Evolutionary conservation across 2,113 vertebrate species (phyloP), one percentile per base, ranked within the genome.

Genomic region (Passer montanus): DNA sequence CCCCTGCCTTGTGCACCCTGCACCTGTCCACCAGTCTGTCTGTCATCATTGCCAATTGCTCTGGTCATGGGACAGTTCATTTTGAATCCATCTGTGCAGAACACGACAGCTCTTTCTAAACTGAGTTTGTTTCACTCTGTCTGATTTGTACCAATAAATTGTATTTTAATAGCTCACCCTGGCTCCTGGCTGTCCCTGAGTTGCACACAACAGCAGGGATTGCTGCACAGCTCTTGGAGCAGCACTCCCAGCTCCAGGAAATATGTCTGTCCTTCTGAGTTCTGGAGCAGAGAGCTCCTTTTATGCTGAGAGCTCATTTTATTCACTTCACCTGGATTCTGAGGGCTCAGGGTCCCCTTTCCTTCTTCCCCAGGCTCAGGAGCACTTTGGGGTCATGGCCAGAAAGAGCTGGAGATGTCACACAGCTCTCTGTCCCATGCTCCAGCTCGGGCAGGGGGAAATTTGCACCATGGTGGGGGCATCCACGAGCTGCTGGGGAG

Each of bases 91-190:
- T 93, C 87, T 94, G 96, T 95, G 96, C 95, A 82, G 90, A 93
- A 84, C 78, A 52, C 75, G 84, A 91, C 76, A 89, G 89, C 84
- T 94, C 78, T 93, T 94, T 95, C 84, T 82, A 84, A 91, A 88
- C 22, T 15, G 31, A 66, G 53, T 96, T 94, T 90, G 75, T 86
- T 93, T 95, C 95, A 90, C 15, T 1, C 31, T 89, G 75, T 96
- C 78, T 90, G 93, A 78, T 96, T 97, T 97, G 93, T 97, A 97
- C 58, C 89, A 97, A 96, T 97, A 97, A 97, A 96, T 75, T 76
- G 90, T 97, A 96, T 96, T 97, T 97, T 97, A 96, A 93, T 97
- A 96, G 27, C 92, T 92, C 88, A 93, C 33, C 49, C 67, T 79
- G 93, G 72, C 77, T 77, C 39, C 47, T 70, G 90, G 28, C 77